Base-by-base conservation (phyloP, 2,113 vertebrate species). In the Thalassoma bifasciatum region DNA sequence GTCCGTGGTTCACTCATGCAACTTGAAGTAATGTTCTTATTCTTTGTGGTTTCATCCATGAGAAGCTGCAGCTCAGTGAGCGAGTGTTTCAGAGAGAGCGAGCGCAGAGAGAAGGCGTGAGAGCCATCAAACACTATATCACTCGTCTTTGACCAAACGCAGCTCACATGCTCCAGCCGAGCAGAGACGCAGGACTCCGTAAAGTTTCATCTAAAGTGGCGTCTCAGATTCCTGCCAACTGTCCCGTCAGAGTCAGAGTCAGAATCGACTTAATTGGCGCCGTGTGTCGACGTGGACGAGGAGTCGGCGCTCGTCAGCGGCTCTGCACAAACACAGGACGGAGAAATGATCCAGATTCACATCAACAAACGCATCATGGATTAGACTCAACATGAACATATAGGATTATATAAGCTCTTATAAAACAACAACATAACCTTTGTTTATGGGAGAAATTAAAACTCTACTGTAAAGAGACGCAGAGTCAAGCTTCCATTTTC, bases 121-220 rank as follows among this genome's bases (percentile, higher is more conserved):
- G 23, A 21, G 52, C 19, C 22, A 22, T 51, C 36, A 66, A 40
- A 66, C 49, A n/a, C 50, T 14, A 5, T 42, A 24, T 17, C 21
- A 14, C 16, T 70, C n/a, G n/a, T 14, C 22, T 37, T 24, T 40
- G 36, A 22, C 12, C 38, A 26, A 44, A 67, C 11, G 13, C 11
- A 46, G 4, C 24, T 46, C 10, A 16, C 22, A 42, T 7, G 19
- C 53, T 54, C 3, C 17, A 44, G 5, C 5, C 7, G 22, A 67
- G 23, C 38, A 21, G 8, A 65, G 34, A 68, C 30, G 13, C 36
- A 11, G 51, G 26, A 26, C 37, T 54, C 22, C n/a, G 16, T 42
- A 5, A 66, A 66, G 64, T 54, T 42, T 54, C 16, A 57, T 57
- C 21, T 16, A 37, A 68, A 37, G 54, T 38, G 54, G n/a, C 42